These are phyloP conservation scores for Eristalis pertinax DNA, from an alignment of 2,888 invertebrate species.

Conservation along the genomic window DNA sequence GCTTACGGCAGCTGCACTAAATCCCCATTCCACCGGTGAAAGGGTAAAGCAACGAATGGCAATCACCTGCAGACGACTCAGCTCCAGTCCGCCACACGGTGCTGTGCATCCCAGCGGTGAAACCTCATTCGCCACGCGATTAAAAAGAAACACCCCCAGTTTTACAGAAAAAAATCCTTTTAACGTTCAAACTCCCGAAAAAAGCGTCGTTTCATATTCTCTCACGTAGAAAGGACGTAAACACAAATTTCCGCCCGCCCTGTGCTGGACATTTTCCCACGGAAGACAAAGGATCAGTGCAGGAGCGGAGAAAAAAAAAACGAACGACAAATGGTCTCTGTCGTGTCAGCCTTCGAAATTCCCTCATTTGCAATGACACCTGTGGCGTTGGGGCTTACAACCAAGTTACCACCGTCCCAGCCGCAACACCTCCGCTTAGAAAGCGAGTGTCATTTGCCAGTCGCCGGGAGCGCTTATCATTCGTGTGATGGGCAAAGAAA, in stretches of 20 bases:
- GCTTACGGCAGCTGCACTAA: neutral
- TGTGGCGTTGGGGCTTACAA: conserved; percentile 45
- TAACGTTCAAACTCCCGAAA: neutral
- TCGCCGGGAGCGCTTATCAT: neutral
- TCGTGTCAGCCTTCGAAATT: conserved; percentile 4
- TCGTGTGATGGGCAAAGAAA: conserved; percentile 4
- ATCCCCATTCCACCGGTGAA: neutral
- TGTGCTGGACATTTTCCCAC: neutral
- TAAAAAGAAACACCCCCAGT: neutral
- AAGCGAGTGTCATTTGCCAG: conserved; percentile 3
- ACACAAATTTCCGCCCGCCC: neutral
- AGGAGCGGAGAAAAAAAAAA: neutral
- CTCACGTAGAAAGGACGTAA: neutral
- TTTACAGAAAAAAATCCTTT: neutral
- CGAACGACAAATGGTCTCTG: neutral
- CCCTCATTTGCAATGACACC: conserved; percentile 48
- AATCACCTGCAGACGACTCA: neutral
- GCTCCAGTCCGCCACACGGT: neutral
- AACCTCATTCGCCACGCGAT: neutral
- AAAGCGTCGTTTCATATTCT: neutral
- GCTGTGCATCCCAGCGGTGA: neutral
- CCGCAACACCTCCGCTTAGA: conserved; percentile 5
- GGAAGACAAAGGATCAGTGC: conserved; percentile 10
- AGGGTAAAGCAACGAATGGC: neutral
- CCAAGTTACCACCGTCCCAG: conserved; percentile 9